phyloP scores from a whole-genome alignment of 1,140 invertebrate genomes.

The Trichonephila clavipes region DNA sequence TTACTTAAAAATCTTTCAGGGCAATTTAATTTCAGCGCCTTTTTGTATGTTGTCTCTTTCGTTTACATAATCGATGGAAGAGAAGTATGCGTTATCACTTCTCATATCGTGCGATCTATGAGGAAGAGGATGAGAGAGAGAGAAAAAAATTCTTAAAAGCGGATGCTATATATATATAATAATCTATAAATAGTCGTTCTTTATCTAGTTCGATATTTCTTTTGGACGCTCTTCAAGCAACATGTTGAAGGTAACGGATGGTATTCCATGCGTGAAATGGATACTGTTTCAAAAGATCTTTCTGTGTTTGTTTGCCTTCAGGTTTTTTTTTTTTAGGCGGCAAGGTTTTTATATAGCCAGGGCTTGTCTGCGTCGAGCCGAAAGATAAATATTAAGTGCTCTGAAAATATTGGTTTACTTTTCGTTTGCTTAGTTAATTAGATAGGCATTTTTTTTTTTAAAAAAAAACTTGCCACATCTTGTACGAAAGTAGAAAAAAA shows the following conservation, averaged over 20 bases:
- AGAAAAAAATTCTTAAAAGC: neutral
- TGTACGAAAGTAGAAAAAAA: too few species aligned
- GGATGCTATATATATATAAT: slow-evolving; percentile 11
- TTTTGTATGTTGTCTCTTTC: too few species aligned
- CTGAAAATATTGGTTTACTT: too few species aligned
- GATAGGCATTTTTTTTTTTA: too few species aligned
- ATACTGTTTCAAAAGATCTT: neutral
- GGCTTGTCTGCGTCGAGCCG: neutral
- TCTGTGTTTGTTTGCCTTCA: neutral
- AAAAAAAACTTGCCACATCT: too few species aligned
- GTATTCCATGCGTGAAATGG: neutral
- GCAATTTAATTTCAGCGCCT: too few species aligned
- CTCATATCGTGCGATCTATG: neutral
- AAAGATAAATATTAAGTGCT: neutral
- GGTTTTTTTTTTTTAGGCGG: neutral
- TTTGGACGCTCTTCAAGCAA: neutral
- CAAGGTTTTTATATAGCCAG: neutral
- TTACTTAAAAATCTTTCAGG: too few species aligned
- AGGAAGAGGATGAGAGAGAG: neutral
- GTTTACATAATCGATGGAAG: too few species aligned
- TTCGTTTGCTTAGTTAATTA: too few species aligned
- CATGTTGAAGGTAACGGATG: neutral
- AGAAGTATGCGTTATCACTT: too few species aligned
- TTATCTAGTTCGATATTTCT: slow-evolving; percentile 35
- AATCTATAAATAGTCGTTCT: neutral